phyloP scores from a whole-genome alignment of 1,140 invertebrate species.

The Drosophila ananassae region DNA sequence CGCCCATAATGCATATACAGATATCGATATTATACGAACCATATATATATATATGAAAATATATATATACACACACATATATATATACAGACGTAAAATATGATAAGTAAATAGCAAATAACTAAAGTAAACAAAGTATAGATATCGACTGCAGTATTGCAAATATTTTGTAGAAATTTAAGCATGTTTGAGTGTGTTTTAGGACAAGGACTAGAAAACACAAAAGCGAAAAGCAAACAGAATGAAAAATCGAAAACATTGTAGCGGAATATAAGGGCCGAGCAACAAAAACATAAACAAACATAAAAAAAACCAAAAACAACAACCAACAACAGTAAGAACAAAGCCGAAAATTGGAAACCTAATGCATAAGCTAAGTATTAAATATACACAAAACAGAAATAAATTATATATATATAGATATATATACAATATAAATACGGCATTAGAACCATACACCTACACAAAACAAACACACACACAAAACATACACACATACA shows the following conservation, averaged over 20 bases:
- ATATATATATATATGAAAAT: slow-evolving; percentile 38
- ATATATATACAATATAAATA: slow-evolving; percentile 56
- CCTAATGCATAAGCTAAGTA: slow-evolving; percentile 72
- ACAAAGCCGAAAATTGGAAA: slow-evolving; percentile 54
- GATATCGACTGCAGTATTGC: slow-evolving; percentile 84
- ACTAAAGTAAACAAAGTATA: slow-evolving; percentile 76
- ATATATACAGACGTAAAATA: slow-evolving; percentile 69
- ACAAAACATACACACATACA: slow-evolving; percentile 38
- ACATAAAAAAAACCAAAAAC: too few species aligned
- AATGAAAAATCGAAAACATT: slow-evolving; percentile 55
- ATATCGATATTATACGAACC: slow-evolving; percentile 47
- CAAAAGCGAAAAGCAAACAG: slow-evolving; percentile 48
- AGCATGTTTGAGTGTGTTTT: slow-evolving; percentile 80
- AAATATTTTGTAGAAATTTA: slow-evolving; percentile 84
- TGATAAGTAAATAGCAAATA: slow-evolving; percentile 79
- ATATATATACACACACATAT: slow-evolving; percentile 47
- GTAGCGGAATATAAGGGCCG: slow-evolving; percentile 54
- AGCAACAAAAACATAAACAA: slow-evolving; percentile 31
- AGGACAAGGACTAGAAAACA: slow-evolving; percentile 61
- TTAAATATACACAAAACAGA: slow-evolving; percentile 64
- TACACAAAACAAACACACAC: slow-evolving; percentile 22
- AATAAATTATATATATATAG: slow-evolving; percentile 33
- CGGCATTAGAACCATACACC: slow-evolving; percentile 45
- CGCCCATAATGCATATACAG: slow-evolving; percentile 36
- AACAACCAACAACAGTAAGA: slow-evolving; percentile 35